Percentiles rank a stretch among this genome's conserved stretches.
phyloP scores from a whole-genome alignment of 2,113 vertebrate species.

The Ivindomyrus marchei region DNA sequence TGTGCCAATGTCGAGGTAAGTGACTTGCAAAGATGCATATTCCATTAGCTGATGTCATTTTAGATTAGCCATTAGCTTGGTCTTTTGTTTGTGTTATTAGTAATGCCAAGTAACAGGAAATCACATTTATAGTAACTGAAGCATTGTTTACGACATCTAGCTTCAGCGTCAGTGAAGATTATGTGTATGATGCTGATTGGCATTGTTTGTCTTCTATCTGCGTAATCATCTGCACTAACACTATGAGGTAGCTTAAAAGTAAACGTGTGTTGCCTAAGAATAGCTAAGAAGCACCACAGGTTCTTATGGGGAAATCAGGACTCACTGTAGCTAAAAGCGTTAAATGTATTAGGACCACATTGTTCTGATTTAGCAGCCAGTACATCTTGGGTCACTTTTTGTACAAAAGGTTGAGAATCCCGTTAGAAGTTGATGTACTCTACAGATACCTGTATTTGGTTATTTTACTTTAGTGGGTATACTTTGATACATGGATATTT shows the following conservation, averaged over 20 bases:
- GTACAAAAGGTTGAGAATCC: neutral
- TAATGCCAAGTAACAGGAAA: neutral
- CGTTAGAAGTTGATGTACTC: neutral
- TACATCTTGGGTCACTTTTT: neutral
- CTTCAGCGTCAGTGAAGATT: neutral
- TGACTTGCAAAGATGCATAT: neutral
- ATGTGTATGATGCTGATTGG: neutral
- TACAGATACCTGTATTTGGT: neutral
- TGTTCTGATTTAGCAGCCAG: neutral
- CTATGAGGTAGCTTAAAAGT: neutral
- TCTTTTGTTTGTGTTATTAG: neutral
- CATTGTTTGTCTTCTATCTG: neutral
- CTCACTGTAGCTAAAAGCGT: neutral
- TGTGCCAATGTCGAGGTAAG: constrained; percentile 79
- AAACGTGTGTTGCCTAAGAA: neutral
- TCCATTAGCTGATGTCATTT: neutral
- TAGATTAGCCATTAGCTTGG: neutral
- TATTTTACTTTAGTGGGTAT: neutral
- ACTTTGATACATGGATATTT: neutral
- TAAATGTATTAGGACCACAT: neutral
- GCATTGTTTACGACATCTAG: neutral
- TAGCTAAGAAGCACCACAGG: neutral
- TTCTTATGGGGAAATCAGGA: neutral
- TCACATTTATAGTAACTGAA: neutral
- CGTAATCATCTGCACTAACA: neutral